Evolutionary conservation across 2,113 vertebrate species (phyloP), one percentile per base, ranked within the genome.

Genomic region (Crotophaga sulcirostris): DNA sequence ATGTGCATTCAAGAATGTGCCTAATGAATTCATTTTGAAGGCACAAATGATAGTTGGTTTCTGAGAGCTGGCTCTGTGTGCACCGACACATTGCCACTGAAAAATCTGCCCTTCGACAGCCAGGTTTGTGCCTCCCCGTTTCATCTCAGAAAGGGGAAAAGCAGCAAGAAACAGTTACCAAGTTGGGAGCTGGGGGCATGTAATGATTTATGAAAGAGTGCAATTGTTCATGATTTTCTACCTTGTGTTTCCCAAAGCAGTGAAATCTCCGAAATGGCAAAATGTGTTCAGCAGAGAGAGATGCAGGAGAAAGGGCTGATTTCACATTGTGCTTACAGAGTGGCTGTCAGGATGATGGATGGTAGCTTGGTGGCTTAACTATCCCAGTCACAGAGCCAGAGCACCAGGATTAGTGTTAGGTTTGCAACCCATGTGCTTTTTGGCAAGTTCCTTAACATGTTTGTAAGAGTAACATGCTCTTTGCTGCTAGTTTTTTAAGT

Each of bases 201-300:
- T 25, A 47, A 67, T 12, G 2, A 82, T 67, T 88, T 76, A 13
- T 20, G 54, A 47, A 36, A 75, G 67, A 58, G 38, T 3, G 40
- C 45, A n/a, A 45, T 20, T 15, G 24, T 51, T 75, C 38, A 51
- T 52, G 1, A 19, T 42, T 79, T 85, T 44, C n/a, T 68, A 55
- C 34, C 38, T 47, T 19, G 3, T n/a, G 87, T 67, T 73, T 58
- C 62, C 67, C 70, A 31, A 67, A 64, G 58, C 15, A 55, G 0
- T 10, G 52, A 63, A 45, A 64, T n/a, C 54, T 79, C 63, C 33
- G 59, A 56, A 64, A 54, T 2, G 18, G 33, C 24, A 75, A 42
- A 63, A 55, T 0, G 0, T 0, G 0, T 29, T 75, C 1, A 7
- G 24, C 74, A 73, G 49, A 28, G 28, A 25, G 34, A 25, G 58